Conservation (phyloP, 1,140 invertebrate genomes). For the Cydia strobilella region DNA sequence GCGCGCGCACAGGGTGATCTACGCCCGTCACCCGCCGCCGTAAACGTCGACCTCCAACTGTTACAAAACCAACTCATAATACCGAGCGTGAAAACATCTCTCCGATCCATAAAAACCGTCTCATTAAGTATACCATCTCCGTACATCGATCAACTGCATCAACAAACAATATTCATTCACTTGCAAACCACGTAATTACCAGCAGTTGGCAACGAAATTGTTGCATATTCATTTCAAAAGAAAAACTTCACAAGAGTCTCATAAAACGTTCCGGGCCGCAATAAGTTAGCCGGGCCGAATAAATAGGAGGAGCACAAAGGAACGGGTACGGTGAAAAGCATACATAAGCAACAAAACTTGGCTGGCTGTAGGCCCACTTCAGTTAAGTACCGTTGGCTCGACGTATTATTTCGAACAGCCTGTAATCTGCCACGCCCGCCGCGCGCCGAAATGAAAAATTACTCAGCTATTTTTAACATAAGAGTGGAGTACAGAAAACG, state of each 20-base stretch:
- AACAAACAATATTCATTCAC: constrained; percentile 39
- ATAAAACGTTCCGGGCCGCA: constrained; percentile 50
- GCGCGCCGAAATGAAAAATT: constrained; percentile 77
- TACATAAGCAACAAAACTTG: constrained; percentile 60
- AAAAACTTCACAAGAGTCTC: constrained; percentile 57
- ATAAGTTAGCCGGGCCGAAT: constrained; percentile 53
- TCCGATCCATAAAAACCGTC: neutral
- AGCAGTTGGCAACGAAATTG: constrained; percentile 48
- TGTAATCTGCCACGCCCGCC: constrained; percentile 75
- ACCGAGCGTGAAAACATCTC: constrained; percentile 28
- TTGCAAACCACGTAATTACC: constrained; percentile 41
- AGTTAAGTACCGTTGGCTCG: constrained; percentile 62
- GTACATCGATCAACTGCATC: constrained; percentile 30
- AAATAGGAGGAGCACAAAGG: constrained; percentile 53
- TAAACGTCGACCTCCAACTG: neutral
- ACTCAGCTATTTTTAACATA: constrained; percentile 76
- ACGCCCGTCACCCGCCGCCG: constrained; percentile 3
- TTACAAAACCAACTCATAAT: neutral
- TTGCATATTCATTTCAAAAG: constrained; percentile 59
- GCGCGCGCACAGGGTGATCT: constrained; percentile 57
- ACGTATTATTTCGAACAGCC: constrained; percentile 71
- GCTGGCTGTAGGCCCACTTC: constrained; percentile 56
- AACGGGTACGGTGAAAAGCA: constrained; percentile 56
- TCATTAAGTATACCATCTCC: constrained; percentile 27
- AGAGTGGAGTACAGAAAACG: constrained; percentile 72